Conservation (phyloP, 2,797 vertebrate genomes). For the Paramormyrops hopkinsi region DNA sequence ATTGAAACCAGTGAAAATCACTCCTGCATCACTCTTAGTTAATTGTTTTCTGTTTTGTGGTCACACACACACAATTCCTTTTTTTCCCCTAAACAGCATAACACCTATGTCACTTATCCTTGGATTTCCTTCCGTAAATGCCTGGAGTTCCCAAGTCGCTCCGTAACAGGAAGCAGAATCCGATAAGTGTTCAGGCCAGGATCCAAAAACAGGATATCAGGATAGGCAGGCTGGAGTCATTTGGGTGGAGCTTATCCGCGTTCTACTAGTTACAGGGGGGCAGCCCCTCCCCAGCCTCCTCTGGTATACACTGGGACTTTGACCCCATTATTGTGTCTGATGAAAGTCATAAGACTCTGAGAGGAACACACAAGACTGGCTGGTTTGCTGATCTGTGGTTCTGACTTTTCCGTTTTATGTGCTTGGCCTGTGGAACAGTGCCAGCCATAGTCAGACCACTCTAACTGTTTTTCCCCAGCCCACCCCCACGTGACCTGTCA, state of each 20-base stretch:
- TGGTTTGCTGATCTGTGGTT: neutral
- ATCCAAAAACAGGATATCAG: neutral
- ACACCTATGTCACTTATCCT: neutral
- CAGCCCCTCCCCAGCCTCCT: neutral
- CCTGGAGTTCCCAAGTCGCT: neutral
- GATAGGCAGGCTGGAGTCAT: neutral
- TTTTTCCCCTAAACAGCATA: neutral
- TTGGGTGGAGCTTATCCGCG: neutral
- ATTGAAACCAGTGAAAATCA: neutral
- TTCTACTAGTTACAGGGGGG: neutral
- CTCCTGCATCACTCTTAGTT: neutral
- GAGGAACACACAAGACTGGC: neutral
- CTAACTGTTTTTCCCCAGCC: neutral
- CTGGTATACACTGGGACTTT: neutral
- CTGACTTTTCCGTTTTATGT: neutral
- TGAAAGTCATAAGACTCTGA: neutral
- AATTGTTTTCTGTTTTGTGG: neutral
- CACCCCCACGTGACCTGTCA: neutral
- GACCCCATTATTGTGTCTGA: neutral
- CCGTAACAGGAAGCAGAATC: constrained; percentile 5
- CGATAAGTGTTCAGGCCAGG: neutral
- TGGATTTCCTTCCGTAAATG: neutral
- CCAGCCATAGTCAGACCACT: neutral
- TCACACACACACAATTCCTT: neutral
- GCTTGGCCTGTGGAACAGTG: neutral